These are phyloP conservation scores for Galendromus occidentalis DNA, from an alignment of 1,140 invertebrate species.

Conservation along the genomic window DNA sequence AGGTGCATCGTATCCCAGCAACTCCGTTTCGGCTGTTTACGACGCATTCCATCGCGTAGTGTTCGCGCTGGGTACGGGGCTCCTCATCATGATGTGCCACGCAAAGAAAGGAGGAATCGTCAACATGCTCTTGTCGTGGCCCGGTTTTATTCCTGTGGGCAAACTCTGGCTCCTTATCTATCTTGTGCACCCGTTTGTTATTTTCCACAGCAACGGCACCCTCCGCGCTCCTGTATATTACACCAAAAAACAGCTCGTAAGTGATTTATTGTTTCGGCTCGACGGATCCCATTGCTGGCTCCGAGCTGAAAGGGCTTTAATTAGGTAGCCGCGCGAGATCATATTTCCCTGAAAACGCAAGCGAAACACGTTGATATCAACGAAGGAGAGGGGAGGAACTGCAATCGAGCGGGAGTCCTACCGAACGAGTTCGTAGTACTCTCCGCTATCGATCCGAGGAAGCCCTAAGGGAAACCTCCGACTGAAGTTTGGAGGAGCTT, in stretches of 20 bases:
- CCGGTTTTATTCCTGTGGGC: neutral
- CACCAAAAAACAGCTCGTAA: constrained; percentile 10
- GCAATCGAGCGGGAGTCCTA: too few relatives aligned
- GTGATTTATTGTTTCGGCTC: neutral
- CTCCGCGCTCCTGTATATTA: neutral
- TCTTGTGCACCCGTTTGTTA: constrained; percentile 2
- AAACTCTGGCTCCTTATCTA: neutral
- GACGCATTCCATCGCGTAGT: constrained; percentile 3
- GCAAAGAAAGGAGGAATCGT: neutral
- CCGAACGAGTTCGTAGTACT: too few relatives aligned
- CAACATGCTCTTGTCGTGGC: constrained; percentile 8
- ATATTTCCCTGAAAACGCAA: too few relatives aligned
- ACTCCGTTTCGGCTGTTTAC: neutral
- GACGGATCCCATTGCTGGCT: too few relatives aligned
- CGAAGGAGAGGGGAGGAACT: too few relatives aligned
- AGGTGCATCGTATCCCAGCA: too few relatives aligned
- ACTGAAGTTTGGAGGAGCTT: too few relatives aligned
- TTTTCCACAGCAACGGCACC: neutral
- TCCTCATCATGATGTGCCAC: constrained; percentile 9
- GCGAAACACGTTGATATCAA: too few relatives aligned
- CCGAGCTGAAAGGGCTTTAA: too few relatives aligned
- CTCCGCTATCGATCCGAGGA: too few relatives aligned
- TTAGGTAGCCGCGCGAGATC: too few relatives aligned
- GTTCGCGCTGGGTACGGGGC: neutral
- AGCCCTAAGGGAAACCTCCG: too few relatives aligned